A percentile compares a stretch with the other conserved stretches of the same genome.
Conservation (phyloP, 1,140 invertebrate species). For the Drosophila paulistorum region DNA sequence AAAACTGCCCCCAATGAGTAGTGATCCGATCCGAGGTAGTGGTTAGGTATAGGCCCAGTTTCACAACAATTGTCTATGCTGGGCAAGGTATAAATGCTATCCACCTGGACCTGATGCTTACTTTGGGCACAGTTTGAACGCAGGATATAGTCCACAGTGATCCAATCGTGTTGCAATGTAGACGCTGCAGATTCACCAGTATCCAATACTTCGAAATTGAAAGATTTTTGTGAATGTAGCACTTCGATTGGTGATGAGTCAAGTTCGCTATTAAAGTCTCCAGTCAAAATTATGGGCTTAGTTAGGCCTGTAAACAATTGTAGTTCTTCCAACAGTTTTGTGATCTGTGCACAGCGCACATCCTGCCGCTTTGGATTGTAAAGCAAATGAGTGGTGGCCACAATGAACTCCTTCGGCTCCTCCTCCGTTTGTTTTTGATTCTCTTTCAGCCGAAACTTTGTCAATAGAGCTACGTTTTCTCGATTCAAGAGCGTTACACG, state of each 20-base stretch:
- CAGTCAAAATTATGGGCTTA: slow-evolving; percentile 92
- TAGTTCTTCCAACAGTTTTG: slow-evolving; percentile 91
- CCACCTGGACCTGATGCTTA: slow-evolving; percentile 53
- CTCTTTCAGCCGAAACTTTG: slow-evolving; percentile 87
- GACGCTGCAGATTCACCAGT: slow-evolving; percentile 84
- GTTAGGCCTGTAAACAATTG: slow-evolving; percentile 86
- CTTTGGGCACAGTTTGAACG: slow-evolving; percentile 77
- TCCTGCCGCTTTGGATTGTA: slow-evolving; percentile 95
- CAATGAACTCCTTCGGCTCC: slow-evolving; percentile 85
- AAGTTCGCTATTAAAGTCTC: slow-evolving; percentile 94
- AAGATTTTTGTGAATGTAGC: not conserved
- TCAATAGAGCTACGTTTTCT: slow-evolving; percentile 94
- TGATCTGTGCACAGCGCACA: slow-evolving; percentile 93
- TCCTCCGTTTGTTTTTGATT: slow-evolving; percentile 37
- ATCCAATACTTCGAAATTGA: slow-evolving; percentile 72
- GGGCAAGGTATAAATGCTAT: slow-evolving; percentile 86
- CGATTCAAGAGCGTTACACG: slow-evolving; percentile 86
- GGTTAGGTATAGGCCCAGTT: slow-evolving; percentile 88
- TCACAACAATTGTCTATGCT: slow-evolving; percentile 85
- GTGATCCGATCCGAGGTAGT: slow-evolving; percentile 90
- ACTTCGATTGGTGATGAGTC: slow-evolving; percentile 86
- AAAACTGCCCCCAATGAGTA: slow-evolving; percentile 85
- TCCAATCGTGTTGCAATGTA: slow-evolving; percentile 90
- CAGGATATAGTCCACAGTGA: slow-evolving; percentile 93
- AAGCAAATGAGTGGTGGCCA: slow-evolving; percentile 97